phyloP scores from a whole-genome alignment of 2,113 vertebrate species.

The Globicephala melas region DNA sequence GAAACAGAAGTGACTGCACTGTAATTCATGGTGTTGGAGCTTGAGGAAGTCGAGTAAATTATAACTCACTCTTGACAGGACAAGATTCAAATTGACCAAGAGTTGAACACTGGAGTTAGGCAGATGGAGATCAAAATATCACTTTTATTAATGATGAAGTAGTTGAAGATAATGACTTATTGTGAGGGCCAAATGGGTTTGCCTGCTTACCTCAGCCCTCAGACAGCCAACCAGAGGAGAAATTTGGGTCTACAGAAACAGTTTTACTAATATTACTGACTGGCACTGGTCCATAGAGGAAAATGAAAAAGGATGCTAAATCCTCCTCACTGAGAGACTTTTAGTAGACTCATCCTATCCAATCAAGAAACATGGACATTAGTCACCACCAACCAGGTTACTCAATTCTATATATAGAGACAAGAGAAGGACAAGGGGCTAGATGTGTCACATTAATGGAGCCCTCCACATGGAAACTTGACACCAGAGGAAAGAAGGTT shows the following conservation, averaged over 20 bases:
- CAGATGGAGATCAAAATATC: neutral
- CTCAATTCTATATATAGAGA: neutral
- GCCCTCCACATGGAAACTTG: neutral
- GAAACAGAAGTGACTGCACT: neutral
- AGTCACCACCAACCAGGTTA: neutral
- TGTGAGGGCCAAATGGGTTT: neutral
- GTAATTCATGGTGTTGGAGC: neutral
- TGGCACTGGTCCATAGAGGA: neutral
- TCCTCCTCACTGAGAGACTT: neutral
- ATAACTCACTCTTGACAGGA: neutral
- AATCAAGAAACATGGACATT: neutral
- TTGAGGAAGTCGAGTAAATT: neutral
- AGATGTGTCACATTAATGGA: neutral
- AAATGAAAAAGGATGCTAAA: neutral
- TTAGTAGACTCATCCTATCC: neutral
- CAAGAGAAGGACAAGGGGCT: neutral
- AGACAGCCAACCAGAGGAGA: neutral
- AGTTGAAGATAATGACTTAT: neutral
- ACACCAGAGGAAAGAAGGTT: neutral
- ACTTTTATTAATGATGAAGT: neutral
- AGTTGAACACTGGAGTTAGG: neutral
- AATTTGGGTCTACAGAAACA: neutral
- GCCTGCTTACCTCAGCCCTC: neutral
- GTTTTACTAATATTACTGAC: neutral
- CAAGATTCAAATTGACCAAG: neutral